phyloP scores from a whole-genome alignment of 1,140 invertebrate species.

The Neelides sp. region DNA sequence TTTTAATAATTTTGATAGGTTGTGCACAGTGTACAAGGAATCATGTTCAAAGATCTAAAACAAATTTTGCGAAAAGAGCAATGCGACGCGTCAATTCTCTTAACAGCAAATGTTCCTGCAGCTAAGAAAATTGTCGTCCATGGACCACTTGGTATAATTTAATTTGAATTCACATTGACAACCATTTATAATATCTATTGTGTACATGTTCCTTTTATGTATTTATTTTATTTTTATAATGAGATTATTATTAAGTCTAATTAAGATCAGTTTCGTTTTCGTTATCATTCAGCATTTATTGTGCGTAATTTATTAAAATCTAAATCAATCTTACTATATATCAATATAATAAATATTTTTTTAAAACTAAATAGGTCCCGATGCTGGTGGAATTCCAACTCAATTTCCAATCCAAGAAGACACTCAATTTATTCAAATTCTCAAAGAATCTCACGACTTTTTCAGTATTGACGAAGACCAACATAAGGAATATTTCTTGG shows the following conservation, averaged over 20 bases:
- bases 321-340: too few species aligned
- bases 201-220: too few species aligned
- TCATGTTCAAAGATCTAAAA: constrained; percentile 99
- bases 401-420: constrained; percentile 98
- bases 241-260: too few species aligned
- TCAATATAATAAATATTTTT: too few species aligned
- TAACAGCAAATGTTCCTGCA: constrained; percentile 96
- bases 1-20: constrained; percentile 46
- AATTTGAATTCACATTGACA: too few species aligned
- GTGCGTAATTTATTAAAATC: too few species aligned
- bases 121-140: constrained; percentile 99
- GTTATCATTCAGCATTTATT: too few species aligned
- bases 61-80: constrained; percentile 97
- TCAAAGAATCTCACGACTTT: constrained; percentile 91
- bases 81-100: constrained; percentile 89
- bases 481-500: constrained; percentile 81
- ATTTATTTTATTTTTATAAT: too few species aligned
- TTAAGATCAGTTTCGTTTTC: too few species aligned
- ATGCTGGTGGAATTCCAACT: constrained; percentile 88
- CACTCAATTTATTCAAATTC: constrained; percentile 90
- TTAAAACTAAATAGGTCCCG: too few species aligned
- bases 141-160: constrained; percentile 55
- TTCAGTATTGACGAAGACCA: constrained; percentile 87
- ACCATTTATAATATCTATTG: too few species aligned
- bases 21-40: constrained; percentile 91